phyloP scores from a whole-genome alignment of 2,113 vertebrate genomes.

The Piprites chloris region DNA sequence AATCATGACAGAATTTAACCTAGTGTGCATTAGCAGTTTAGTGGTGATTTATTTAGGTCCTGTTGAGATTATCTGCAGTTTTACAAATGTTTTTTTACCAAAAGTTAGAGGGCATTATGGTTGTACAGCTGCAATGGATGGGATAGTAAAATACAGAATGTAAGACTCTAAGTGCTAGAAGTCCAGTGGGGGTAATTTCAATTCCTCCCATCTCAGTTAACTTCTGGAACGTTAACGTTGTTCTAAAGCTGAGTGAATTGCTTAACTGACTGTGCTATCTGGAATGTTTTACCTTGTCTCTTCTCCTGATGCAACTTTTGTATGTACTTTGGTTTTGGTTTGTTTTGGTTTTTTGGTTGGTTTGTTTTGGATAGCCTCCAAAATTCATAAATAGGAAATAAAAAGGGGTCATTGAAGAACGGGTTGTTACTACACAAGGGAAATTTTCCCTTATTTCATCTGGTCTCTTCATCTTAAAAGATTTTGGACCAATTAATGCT shows the following conservation, averaged over 20 bases:
- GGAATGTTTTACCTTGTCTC: background rate
- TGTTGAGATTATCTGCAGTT: background rate
- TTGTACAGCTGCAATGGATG: background rate
- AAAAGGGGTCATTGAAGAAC: background rate
- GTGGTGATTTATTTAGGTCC: background rate
- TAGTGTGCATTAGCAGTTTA: background rate
- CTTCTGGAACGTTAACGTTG: background rate
- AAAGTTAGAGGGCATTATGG: background rate
- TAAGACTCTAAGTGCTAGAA: background rate
- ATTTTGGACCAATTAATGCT: background rate
- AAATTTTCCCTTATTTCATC: background rate
- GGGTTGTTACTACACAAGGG: background rate
- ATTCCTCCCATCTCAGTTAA: background rate
- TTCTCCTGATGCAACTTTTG: background rate
- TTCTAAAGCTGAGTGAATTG: background rate
- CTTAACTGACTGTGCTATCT: background rate
- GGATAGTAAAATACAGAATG: background rate
- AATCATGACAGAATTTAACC: background rate
- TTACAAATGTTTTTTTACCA: background rate
- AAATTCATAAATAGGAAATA: background rate
- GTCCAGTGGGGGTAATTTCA: background rate
- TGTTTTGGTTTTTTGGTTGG: background rate
- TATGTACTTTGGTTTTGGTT: background rate
- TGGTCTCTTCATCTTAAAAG: background rate
- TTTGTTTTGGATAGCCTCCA: background rate